Base-by-base conservation (phyloP, 2,113 vertebrate species). In the Vanacampus margaritifer region DNA sequence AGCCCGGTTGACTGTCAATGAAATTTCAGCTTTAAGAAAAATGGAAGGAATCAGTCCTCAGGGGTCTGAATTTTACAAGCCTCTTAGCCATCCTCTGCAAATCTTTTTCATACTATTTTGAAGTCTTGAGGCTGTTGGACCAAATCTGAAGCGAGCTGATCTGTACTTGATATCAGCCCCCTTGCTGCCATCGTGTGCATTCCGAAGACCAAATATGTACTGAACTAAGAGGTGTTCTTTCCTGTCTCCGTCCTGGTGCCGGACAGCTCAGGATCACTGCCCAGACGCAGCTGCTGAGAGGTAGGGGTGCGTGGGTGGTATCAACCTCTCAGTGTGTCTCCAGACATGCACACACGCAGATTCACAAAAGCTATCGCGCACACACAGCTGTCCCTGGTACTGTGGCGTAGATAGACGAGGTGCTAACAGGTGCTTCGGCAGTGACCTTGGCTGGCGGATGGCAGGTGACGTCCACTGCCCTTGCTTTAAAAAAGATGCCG, bases 401-500 rank as follows among this genome's bases (percentile, higher is more conserved):
- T 78, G 87, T 68, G 83, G 83, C 85, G 88, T 83, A 78, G 88
- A 89, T 80, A 86, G 90, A 89, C 82, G 80, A 89, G 84, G 88
- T 85, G 89, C 86, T 87, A 91, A 91, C 91, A 91, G 90, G 91
- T 92, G 91, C 82, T 74, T 36, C 77, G 80, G 81, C 79, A 76
- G 65, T 86, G 89, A 89, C 89, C 84, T 87, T 87, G 82, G 69
- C 76, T 63, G 81, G 74, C 78, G 74, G 74, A 84, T 79, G 88
- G 88, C 89, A 90, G 90, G 90, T 92, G 90, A 88, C 83, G 82
- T 89, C 90, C 84, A 78, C 77, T 84, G 88, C 84, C 84, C 85
- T 86, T 79, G 83, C 81, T 81, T 77, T 79, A 78, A 73, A 81
- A 86, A 86, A 84, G 82, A 86, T 83, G 84, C 85, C 80, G 80